Evolutionary conservation across 64 coral and sea anemone genomes (phyloP).

Genomic region (Exaiptasia diaphana): DNA sequence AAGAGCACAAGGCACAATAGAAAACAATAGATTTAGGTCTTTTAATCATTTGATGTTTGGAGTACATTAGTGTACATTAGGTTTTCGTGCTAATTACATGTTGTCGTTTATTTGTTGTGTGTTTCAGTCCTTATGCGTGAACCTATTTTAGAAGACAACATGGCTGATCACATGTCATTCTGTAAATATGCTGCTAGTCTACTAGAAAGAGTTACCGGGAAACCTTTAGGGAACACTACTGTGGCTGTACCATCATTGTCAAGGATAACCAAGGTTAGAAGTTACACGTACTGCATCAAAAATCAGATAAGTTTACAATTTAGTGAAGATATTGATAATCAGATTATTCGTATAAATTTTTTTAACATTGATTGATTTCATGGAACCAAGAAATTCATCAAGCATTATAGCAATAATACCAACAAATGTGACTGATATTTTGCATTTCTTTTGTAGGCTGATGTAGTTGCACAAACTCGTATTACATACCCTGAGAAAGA

Average conservation of each 20-base stretch:
- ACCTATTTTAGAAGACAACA: constrained; percentile 90
- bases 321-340: neutral
- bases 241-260: constrained; percentile 63
- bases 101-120: neutral
- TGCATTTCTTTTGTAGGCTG: constrained; percentile 44
- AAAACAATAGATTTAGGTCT: too few species aligned
- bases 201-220: constrained; percentile 88
- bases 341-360: too few species aligned
- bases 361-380: too few species aligned
- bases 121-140: constrained; percentile 82
- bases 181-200: constrained; percentile 82
- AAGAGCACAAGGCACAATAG: too few species aligned
- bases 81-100: too few species aligned
- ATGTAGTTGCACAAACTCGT: constrained; percentile 85
- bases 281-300: neutral
- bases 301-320: neutral
- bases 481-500: constrained; percentile 88
- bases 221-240: constrained; percentile 59
- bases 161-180: constrained; percentile 71
- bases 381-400: too few species aligned
- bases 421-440: too few species aligned
- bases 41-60: too few species aligned
- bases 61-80: too few species aligned
- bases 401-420: too few species aligned
- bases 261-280: constrained; percentile 73